Conservation (phyloP, 2,113 vertebrate genomes). For the Alectura lathami region DNA sequence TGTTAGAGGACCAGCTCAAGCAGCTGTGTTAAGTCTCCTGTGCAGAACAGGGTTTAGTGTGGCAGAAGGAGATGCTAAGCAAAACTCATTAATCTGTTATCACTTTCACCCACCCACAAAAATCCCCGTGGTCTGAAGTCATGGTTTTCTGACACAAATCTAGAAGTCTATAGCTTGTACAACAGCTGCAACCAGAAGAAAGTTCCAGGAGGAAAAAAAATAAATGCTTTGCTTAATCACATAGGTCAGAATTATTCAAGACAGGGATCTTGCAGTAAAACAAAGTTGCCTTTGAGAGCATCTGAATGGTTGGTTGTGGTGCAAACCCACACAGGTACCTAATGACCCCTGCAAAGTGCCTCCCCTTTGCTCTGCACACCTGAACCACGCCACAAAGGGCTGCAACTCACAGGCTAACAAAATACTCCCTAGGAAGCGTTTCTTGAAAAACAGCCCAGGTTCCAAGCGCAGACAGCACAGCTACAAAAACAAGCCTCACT, state of each 20-base stretch:
- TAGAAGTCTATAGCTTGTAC: slow-evolving; percentile 36
- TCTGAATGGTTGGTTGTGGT: not conserved
- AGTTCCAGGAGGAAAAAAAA: slow-evolving; percentile 15
- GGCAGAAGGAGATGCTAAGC: slow-evolving; percentile 56
- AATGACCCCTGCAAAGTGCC: not conserved
- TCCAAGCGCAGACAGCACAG: not conserved
- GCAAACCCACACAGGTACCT: not conserved
- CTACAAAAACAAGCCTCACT: not conserved
- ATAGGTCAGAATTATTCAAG: not conserved
- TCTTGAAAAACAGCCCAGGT: not conserved
- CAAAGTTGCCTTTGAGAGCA: not conserved
- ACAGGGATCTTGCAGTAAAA: not conserved
- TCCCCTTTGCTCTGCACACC: not conserved
- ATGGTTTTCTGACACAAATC: slow-evolving; percentile 44
- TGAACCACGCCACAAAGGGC: not conserved
- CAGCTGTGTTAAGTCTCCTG: slow-evolving; percentile 47
- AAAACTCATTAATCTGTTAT: slow-evolving; percentile 62
- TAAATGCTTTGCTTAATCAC: not conserved
- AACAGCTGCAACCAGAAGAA: slow-evolving; percentile 58
- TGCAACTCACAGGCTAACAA: not conserved
- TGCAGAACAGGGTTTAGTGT: not conserved
- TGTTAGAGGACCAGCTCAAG: not conserved
- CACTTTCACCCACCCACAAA: slow-evolving; percentile 59
- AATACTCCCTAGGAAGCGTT: not conserved
- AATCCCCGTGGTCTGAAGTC: slow-evolving; percentile 65